Conservation (phyloP, 2,797 vertebrate species). For the Salmo trutta region DNA sequence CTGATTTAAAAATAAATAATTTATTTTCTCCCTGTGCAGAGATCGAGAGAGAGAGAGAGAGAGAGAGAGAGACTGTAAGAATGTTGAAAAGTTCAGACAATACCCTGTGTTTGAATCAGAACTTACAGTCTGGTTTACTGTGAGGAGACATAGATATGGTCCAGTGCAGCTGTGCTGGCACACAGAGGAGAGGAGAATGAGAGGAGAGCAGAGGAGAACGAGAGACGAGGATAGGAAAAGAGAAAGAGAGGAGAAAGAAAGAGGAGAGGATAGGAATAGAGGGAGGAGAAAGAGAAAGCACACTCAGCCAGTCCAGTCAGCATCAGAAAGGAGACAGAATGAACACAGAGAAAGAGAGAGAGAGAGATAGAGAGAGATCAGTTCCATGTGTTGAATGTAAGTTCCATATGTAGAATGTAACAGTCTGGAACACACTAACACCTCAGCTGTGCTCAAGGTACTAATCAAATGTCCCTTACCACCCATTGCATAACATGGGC, state of each 20-base stretch:
- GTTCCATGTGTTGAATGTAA: constrained; percentile 35
- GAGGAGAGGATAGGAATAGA: not conserved
- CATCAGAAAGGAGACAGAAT: no score
- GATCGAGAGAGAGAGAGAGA: not conserved
- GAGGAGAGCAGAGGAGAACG: no score
- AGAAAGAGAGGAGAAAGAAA: no score
- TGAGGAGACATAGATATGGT: not conserved
- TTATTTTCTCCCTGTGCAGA: not conserved
- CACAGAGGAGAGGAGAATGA: not conserved
- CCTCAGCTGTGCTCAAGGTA: constrained; percentile 45
- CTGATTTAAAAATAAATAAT: not conserved
- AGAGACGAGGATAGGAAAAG: not conserved
- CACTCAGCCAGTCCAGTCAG: no score
- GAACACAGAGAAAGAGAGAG: not conserved
- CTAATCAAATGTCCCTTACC: constrained; percentile 39
- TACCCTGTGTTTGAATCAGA: not conserved
- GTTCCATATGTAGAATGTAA: constrained; percentile 51
- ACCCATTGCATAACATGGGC: constrained; percentile 52
- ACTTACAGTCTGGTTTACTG: not conserved
- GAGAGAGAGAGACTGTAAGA: not conserved
- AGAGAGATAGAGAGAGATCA: constrained; percentile 43
- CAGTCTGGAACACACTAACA: constrained; percentile 48
- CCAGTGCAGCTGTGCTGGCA: no score
- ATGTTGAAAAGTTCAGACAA: not conserved
- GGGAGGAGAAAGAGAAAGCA: not conserved